Conservation (phyloP, 2,113 vertebrate genomes). For the Willisornis vidua region DNA sequence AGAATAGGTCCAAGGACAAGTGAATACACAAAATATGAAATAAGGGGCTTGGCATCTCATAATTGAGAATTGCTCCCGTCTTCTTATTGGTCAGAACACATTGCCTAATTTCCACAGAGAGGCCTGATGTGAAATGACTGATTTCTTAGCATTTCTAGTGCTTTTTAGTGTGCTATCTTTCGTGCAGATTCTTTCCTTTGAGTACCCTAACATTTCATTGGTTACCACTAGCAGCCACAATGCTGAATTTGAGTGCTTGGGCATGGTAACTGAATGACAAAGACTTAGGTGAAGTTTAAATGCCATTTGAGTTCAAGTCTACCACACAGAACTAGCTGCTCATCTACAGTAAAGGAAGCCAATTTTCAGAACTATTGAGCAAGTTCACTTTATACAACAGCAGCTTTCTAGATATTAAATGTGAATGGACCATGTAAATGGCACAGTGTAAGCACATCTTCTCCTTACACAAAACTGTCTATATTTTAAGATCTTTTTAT, state of each 20-base stretch:
- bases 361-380: background rate
- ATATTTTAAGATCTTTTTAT: background rate
- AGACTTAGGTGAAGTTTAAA: background rate
- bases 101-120: background rate
- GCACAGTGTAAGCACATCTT: background rate
- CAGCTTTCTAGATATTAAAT: background rate
- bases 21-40: background rate
- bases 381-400: background rate
- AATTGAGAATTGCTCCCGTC: background rate
- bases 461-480: rapidly evolving
- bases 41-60: background rate
- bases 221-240: background rate
- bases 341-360: background rate
- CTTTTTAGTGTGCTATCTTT: background rate
- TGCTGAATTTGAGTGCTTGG: background rate
- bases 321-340: background rate
- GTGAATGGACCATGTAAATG: background rate
- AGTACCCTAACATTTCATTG: background rate
- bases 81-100: background rate
- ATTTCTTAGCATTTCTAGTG: background rate
- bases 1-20: background rate
- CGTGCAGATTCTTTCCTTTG: background rate
- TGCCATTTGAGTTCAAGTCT: background rate
- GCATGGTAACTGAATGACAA: background rate
- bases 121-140: background rate